A percentile compares a stretch with the other conserved stretches of the same genome.
Conservation (phyloP, 2,888 invertebrate species). For the Kryphioiulus occultus region DNA sequence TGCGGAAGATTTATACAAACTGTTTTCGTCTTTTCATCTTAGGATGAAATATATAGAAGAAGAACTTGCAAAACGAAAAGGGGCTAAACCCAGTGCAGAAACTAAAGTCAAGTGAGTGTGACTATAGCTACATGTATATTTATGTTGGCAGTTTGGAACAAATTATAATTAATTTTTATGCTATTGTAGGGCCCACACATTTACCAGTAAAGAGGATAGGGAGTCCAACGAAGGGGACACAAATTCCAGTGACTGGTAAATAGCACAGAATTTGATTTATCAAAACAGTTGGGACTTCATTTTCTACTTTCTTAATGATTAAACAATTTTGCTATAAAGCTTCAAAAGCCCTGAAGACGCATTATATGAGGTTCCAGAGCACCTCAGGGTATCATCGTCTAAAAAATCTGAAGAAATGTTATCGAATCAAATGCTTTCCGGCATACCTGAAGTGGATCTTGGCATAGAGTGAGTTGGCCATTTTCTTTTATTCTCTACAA, state of each 20-base stretch:
- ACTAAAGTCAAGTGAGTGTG: conserved; percentile 44
- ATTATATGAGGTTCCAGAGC: conserved; percentile 85
- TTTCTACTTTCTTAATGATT: neutral
- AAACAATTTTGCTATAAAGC: neutral
- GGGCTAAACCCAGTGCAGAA: conserved; percentile 59
- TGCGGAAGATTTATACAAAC: neutral
- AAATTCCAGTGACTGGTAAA: neutral
- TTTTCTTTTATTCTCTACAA: neutral
- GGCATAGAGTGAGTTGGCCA: conserved; percentile 81
- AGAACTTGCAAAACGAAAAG: conserved; percentile 85
- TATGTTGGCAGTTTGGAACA: neutral
- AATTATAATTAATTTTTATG: neutral
- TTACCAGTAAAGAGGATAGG: neutral
- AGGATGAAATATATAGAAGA: conserved; percentile 85
- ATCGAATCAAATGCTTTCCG: conserved; percentile 99
- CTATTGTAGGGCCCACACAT: neutral
- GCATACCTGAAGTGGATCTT: conserved; percentile 98
- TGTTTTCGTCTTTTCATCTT: neutral
- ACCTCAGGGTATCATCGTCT: conserved; percentile 82
- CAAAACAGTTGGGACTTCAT: neutral
- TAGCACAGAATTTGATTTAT: neutral
- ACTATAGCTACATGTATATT: neutral
- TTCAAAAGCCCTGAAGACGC: conserved; percentile 73
- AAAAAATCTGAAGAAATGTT: conserved; percentile 97
- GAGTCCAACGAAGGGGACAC: neutral